Base-by-base conservation (phyloP, 2,888 invertebrate species). In the Nasonia oneida region DNA sequence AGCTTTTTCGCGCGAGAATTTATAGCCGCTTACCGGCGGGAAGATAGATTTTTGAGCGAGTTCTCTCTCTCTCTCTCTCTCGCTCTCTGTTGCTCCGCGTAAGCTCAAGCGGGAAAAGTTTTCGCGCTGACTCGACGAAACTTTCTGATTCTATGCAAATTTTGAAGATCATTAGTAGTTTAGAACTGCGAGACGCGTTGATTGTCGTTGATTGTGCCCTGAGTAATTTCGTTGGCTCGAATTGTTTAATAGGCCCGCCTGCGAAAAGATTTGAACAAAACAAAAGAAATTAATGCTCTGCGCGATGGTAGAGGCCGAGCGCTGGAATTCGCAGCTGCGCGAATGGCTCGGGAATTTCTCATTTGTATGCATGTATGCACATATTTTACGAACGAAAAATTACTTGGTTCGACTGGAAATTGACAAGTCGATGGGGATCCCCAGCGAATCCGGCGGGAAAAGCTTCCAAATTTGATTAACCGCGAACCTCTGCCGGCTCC, bases 1-100 rank as follows among this genome's bases (percentile, higher is more conserved):
- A 70, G 75, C 67, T 79, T 86, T 76, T n/a, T 47, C 15, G 3
- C 33, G 29, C 1, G 47, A 18, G 39, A 37, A 82, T 85, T 82
- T 86, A 83, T 57, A 12, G 64, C 18, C 47, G n/a, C 37, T 4
- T 57, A 5, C 18, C 57, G 5, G 1, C 18, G 57, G 42, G 23
- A 6, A 18, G 76, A 67, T 12, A 10, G 61, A 64, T 78, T 82
- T 84, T 80, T 29, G 3, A 29, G 6, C 12, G 57, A 76, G 33
- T 76, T 76, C 18, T 57, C 8, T 64, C 2, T 29, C 64, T 39
- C 4, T 42, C 64, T n/a, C 4, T 29, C 29, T 29, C 8, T 64
- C 2, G 14, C 64, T 39, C 4, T 42, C 47, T 39, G n/a, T 42
- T 73, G 8, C 3, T 42, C 73, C 61, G 61, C 61, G 61, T 23